Evolutionary conservation across 2,113 vertebrate genomes (phyloP).

Genomic region (Halichoeres trimaculatus): DNA sequence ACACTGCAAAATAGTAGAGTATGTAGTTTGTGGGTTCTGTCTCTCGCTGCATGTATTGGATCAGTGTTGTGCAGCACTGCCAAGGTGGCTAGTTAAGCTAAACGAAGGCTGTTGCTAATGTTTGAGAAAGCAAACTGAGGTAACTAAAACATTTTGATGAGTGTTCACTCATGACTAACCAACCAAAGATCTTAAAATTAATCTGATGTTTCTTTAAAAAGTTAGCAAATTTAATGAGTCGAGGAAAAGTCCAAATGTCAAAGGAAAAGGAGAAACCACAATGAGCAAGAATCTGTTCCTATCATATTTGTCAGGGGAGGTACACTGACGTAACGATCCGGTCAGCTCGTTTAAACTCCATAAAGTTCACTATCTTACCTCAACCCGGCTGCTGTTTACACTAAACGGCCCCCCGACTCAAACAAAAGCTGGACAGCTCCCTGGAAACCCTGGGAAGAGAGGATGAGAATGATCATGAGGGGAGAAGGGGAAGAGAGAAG

Average conservation of each 20-base stretch:
- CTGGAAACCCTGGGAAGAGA: conserved; percentile 50
- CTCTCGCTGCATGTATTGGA: conserved; percentile 4
- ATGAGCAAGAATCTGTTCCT: conserved; percentile 18
- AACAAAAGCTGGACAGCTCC: conserved; percentile 54
- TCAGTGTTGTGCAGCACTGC: conserved; percentile 29
- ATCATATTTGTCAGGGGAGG: conserved; percentile 41
- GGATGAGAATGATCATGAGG: conserved; percentile 40
- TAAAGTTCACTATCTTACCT: conserved; percentile 51
- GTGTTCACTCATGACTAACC: conserved; percentile 1
- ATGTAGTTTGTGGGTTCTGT: conserved; percentile 2
- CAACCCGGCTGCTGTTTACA: conserved; percentile 64
- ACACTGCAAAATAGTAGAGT: conserved; percentile 14
- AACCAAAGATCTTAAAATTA: conserved; percentile 19
- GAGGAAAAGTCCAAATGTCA: neutral
- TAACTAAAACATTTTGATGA: conserved; percentile 38
- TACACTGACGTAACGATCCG: conserved; percentile 36
- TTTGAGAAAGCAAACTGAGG: neutral
- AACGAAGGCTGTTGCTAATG: conserved; percentile 17
- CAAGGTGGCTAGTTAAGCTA: conserved; percentile 18
- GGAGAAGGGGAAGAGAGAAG: conserved; percentile 25
- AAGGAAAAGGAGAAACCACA: neutral
- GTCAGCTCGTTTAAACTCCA: conserved; percentile 37
- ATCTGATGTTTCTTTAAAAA: conserved; percentile 7
- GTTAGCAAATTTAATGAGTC: conserved; percentile 3
- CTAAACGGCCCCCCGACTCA: conserved; percentile 36